Base-by-base conservation (phyloP, 1,140 invertebrate species). In the Rhyzopertha dominica region DNA sequence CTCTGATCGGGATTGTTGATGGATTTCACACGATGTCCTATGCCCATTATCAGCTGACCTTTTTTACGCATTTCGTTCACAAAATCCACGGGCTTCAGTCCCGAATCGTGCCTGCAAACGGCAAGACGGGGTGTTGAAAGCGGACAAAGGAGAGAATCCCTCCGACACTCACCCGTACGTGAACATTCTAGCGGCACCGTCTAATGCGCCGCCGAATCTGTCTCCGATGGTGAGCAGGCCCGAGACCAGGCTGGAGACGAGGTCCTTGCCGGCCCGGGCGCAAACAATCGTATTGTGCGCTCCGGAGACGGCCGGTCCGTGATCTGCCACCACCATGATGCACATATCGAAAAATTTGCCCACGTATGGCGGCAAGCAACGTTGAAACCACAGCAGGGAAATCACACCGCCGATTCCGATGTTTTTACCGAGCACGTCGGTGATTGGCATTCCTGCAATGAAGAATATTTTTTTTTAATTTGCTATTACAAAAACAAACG, bases 281-380 rank as follows among this genome's bases (percentile, higher is more conserved):
- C 95, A 98, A 5, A 99, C 97, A 67, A 99, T 99, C 9, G 96
- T 99, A 68, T 99, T 99, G 67, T 99, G 96, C 0, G 96, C 96
- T 12, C 96, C 97, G 5, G 92, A 96, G 0, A 99, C 97, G 8
- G 96, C 97, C 0, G 97, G 96, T 17, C 96, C 97, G 68, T 99
- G 97, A 74, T 99, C 97, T 34, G 97, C 97, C 0, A 96, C 99
- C 20, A 99, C 87, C 83, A 99, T 98, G 19, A 99, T 72, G 62
- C 95, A 96, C 90, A 99, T 97, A 75, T 99, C 97, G 53, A 99
- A 85, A 76, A 99, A 99, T 72, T 96, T 95, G 66, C 89, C 91
- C 17, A 94, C 94, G 68, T 94, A 94, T 0, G 83, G 73, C 0
- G 96, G 95, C 10, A 99, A 72, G 58, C 93, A 90, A 25, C 94